Evolutionary conservation across 2,888 invertebrate species (phyloP).

Genomic region (Pelosia muscerda): DNA sequence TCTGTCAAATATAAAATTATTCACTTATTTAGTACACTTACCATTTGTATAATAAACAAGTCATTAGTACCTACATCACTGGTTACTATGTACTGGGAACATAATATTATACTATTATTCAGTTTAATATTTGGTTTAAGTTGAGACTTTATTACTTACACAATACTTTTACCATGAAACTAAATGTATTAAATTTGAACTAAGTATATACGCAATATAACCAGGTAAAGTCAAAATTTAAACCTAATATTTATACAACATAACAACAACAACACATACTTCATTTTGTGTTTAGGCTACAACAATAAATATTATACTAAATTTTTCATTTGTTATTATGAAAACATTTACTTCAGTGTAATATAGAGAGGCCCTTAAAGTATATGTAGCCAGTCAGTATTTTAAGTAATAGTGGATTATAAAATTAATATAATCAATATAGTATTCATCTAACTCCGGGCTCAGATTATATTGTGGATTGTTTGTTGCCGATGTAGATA

Average conservation of each 20-base stretch:
- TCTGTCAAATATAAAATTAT: slow-evolving; percentile 80
- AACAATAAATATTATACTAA: not conserved
- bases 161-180: too few relatives aligned
- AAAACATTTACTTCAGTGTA: not conserved
- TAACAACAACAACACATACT: too few relatives aligned
- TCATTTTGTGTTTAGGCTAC: not conserved
- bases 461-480: not conserved
- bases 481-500: not conserved
- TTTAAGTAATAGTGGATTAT: too few relatives aligned
- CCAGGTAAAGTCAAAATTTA: not conserved
- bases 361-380: not conserved
- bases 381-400: not conserved
- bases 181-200: too few relatives aligned
- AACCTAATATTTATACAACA: not conserved
- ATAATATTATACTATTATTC: not conserved
- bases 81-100: not conserved
- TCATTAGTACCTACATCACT: not conserved
- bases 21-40: slow-evolving; percentile 22
- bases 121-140: not conserved
- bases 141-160: not conserved
- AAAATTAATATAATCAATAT: not conserved
- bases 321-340: not conserved
- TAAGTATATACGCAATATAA: not conserved
- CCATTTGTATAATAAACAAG: not conserved
- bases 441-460: not conserved